Conservation (phyloP, 2,113 vertebrate species). For the Psammodynastes pulverulentus region DNA sequence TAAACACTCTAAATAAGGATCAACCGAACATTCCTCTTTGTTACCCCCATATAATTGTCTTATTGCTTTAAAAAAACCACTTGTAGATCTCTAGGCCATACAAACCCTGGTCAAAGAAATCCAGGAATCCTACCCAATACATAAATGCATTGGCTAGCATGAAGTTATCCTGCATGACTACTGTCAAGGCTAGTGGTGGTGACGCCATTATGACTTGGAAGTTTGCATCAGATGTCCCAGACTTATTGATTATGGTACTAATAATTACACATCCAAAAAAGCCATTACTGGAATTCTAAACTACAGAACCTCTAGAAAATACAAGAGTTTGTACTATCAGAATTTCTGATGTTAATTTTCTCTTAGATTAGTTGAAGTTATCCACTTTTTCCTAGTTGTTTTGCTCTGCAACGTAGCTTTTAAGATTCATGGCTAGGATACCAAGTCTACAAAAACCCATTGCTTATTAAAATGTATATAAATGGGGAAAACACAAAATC, state of each 20-base stretch:
- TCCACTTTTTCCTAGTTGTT: background rate
- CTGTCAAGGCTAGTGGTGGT: background rate
- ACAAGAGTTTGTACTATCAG: background rate
- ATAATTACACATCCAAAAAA: background rate
- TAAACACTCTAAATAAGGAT: background rate
- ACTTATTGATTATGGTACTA: background rate
- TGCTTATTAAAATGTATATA: background rate
- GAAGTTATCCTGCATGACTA: background rate
- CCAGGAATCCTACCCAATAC: background rate
- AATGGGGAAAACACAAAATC: background rate
- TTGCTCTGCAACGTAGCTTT: background rate
- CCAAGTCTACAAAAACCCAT: background rate
- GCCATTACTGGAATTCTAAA: background rate
- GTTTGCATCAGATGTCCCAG: background rate
- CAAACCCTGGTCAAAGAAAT: background rate
- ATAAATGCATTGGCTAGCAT: background rate
- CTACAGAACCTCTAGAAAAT: background rate
- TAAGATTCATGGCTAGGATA: background rate
- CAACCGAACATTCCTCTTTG: background rate
- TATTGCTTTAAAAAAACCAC: background rate
- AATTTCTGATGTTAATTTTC: background rate
- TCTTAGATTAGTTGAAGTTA: background rate
- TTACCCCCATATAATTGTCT: background rate
- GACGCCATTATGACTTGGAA: background rate
- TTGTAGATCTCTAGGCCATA: background rate